Conservation (phyloP, 2,888 invertebrate genomes). For the Blastobasis lacticolella region DNA sequence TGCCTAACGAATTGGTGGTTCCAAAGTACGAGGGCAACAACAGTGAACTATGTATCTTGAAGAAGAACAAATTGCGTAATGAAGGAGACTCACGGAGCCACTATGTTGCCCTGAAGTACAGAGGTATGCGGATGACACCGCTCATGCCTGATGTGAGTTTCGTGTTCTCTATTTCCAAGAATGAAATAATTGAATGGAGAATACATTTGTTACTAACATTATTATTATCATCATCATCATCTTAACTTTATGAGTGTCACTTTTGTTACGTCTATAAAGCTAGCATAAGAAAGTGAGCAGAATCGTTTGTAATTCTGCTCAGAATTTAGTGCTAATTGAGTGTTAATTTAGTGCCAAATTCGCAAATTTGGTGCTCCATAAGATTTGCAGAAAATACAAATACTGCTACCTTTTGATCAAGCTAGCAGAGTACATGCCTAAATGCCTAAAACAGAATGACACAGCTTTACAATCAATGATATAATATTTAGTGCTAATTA, state of each 20-base stretch:
- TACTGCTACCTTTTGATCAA: too few species aligned
- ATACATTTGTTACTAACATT: neutral
- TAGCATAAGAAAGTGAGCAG: neutral
- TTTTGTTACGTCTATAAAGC: neutral
- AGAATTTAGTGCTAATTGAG: too few species aligned
- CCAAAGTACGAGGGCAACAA: slow-evolving; percentile 6
- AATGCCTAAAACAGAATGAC: too few species aligned
- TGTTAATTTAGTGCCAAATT: too few species aligned
- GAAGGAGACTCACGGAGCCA: slow-evolving; percentile 26
- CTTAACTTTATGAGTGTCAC: neutral
- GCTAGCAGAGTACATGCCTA: too few species aligned
- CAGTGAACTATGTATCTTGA: slow-evolving; percentile 30
- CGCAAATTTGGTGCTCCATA: too few species aligned
- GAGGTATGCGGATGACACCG: slow-evolving; percentile 33
- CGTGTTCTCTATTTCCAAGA: neutral
- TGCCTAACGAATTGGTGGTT: slow-evolving; percentile 15
- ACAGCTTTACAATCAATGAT: too few species aligned
- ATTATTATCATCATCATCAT: neutral
- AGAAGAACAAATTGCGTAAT: slow-evolving; percentile 29
- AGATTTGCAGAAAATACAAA: too few species aligned
- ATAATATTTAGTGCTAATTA: too few species aligned
- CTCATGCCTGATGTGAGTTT: slow-evolving; percentile 24
- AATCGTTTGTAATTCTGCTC: neutral
- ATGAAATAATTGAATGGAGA: too few species aligned
- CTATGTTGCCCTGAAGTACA: slow-evolving; percentile 43